Percentiles rank a stretch among this genome's conserved stretches.
Evolutionary conservation across 2,888 invertebrate genomes (phyloP).

Genomic region (Hedychridium roseum): DNA sequence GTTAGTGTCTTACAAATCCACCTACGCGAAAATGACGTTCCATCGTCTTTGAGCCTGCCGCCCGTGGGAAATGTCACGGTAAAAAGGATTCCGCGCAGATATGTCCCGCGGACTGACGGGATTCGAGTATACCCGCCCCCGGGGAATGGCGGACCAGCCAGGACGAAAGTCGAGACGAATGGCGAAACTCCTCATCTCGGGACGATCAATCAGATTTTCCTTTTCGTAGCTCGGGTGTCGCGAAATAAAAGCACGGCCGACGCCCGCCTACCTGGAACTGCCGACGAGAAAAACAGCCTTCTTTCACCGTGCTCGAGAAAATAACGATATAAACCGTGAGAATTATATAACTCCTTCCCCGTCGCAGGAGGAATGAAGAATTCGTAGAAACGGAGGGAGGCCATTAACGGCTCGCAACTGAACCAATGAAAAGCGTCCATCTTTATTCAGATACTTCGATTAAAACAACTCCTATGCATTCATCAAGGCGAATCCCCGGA

Average conservation of each 20-base stretch:
- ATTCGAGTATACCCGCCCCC: constrained; percentile 1
- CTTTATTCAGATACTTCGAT: not conserved
- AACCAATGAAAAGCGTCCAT: not conserved
- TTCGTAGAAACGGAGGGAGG: constrained; percentile 14
- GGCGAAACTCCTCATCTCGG: not conserved
- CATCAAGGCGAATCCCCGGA: not conserved
- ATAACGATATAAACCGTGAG: no score
- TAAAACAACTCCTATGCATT: not conserved
- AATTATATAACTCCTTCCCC: no score
- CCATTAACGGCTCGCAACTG: not conserved
- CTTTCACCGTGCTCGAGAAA: no score
- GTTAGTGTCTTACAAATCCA: constrained; percentile 15
- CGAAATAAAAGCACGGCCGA: not conserved
- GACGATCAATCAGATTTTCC: constrained; percentile 13
- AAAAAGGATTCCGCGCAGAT: not conserved
- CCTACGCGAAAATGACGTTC: constrained; percentile 5
- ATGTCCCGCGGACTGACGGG: constrained; percentile 2
- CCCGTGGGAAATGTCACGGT: constrained; percentile 1
- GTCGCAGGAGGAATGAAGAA: no score
- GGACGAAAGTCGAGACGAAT: not conserved
- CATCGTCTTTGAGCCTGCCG: constrained; percentile 16
- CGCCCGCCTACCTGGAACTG: no score
- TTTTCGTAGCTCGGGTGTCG: constrained; percentile 16
- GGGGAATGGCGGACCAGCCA: not conserved
- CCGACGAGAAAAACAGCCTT: no score